Evolutionary conservation across 2,888 invertebrate genomes (phyloP).

Genomic region (Cataglyphis cursor): DNA sequence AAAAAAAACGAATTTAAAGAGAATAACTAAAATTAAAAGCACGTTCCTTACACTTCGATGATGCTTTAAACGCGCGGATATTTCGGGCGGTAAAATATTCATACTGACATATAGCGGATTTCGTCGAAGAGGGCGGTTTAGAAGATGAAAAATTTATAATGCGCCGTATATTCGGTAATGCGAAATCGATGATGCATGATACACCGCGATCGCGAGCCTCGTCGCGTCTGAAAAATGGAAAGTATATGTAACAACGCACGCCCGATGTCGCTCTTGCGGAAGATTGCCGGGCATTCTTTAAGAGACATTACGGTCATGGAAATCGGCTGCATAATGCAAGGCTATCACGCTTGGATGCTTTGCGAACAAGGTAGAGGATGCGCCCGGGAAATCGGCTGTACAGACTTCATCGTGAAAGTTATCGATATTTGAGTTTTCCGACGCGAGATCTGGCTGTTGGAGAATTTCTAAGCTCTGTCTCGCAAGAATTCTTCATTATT

Average conservation of each 20-base stretch:
- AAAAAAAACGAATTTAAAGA: neutral
- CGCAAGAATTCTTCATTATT: neutral
- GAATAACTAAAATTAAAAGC: constrained; percentile 22
- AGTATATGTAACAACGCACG: constrained; percentile 23
- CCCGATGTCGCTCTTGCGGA: constrained; percentile 51
- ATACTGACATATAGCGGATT: constrained; percentile 17
- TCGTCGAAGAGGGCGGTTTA: constrained; percentile 4
- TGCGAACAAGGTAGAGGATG: constrained; percentile 58
- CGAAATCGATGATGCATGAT: constrained; percentile 47
- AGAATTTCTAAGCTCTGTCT: neutral
- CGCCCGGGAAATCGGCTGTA: constrained; percentile 53
- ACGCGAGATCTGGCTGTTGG: constrained; percentile 12
- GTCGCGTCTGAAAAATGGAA: constrained; percentile 38
- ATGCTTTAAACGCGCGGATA: neutral
- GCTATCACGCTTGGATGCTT: constrained; percentile 54
- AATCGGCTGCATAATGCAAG: constrained; percentile 59
- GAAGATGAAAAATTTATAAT: constrained; percentile 50
- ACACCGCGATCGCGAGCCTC: constrained; percentile 32
- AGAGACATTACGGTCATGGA: constrained; percentile 55
- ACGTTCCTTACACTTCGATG: too few relatives aligned
- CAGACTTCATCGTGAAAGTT: constrained; percentile 50
- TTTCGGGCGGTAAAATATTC: constrained; percentile 33
- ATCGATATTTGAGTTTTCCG: constrained; percentile 27
- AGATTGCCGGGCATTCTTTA: constrained; percentile 59
- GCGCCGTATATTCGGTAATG: constrained; percentile 51